Evolutionary conservation across 1,140 invertebrate species (phyloP).

Genomic region (Drosophila erecta): DNA sequence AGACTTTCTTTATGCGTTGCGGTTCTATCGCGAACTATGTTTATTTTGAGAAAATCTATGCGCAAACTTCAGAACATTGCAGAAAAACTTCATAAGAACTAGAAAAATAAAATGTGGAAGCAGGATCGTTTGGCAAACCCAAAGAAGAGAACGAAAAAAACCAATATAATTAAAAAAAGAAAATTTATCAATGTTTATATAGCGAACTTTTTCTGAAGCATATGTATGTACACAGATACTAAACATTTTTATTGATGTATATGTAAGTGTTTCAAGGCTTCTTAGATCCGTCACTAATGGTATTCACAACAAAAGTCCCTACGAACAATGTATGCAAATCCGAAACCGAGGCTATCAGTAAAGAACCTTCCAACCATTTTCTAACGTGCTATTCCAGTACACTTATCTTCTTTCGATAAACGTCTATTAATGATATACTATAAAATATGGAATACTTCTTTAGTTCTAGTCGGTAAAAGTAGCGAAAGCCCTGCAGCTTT

Average conservation of each 20-base stretch:
- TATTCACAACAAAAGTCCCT: conserved; percentile 59
- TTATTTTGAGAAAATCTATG: conserved; percentile 74
- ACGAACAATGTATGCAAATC: conserved; percentile 25
- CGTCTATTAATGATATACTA: conserved; percentile 31
- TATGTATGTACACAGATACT: conserved; percentile 51
- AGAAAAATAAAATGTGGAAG: conserved; percentile 77
- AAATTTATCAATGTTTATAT: conserved; percentile 58
- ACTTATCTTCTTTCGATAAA: conserved; percentile 29
- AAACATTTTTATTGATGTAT: conserved; percentile 56
- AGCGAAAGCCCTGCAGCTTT: conserved; percentile 63
- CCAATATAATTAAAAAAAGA: background rate
- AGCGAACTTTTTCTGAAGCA: conserved; percentile 48
- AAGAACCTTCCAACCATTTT: conserved; percentile 71
- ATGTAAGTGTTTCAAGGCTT: conserved; percentile 69
- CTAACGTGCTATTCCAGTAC: conserved; percentile 25
- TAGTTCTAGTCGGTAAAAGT: conserved; percentile 37
- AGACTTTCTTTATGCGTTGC: conserved; percentile 44
- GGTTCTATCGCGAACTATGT: conserved; percentile 53
- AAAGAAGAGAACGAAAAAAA: conserved; percentile 26
- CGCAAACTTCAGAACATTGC: conserved; percentile 65
- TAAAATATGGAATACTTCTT: conserved; percentile 20
- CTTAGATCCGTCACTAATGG: conserved; percentile 55
- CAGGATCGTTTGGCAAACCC: conserved; percentile 80
- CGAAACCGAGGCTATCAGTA: conserved; percentile 77
- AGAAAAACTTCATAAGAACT: conserved; percentile 48